Evolutionary conservation across 1,140 invertebrate genomes (phyloP).

Genomic region (Doryteuthis pealeii): DNA sequence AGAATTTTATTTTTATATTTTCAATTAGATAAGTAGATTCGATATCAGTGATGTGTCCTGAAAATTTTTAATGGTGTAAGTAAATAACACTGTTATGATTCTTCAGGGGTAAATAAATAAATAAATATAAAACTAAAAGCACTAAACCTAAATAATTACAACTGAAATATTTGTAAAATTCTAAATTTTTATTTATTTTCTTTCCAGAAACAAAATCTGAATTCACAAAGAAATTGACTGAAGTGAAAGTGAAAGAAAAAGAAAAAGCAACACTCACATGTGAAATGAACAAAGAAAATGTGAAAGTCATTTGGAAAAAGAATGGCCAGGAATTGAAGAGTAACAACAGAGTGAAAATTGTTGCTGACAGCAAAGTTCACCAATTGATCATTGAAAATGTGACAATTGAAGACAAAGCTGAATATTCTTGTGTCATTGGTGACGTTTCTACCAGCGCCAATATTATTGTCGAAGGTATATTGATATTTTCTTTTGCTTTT

Average conservation of each 20-base stretch:
- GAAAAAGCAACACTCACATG: slow-evolving; percentile 50
- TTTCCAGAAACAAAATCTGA: neutral
- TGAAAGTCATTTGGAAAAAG: slow-evolving; percentile 52
- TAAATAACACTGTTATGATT: too few species aligned
- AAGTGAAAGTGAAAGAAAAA: slow-evolving; percentile 41
- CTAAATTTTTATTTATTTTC: too few species aligned
- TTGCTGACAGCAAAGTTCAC: slow-evolving; percentile 35
- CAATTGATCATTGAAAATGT: slow-evolving; percentile 38
- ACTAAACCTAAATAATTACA: too few species aligned
- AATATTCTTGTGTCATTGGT: slow-evolving; percentile 47
- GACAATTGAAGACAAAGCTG: slow-evolving; percentile 35
- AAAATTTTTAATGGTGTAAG: too few species aligned
- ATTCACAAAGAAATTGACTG: slow-evolving; percentile 10
- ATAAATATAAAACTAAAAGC: too few species aligned
- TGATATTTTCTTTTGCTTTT: too few species aligned
- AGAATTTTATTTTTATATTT: too few species aligned
- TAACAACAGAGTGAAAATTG: slow-evolving; percentile 56
- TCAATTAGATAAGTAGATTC: too few species aligned
- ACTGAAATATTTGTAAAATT: too few species aligned
- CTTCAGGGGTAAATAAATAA: too few species aligned
- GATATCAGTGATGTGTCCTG: too few species aligned
- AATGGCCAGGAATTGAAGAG: slow-evolving; percentile 59
- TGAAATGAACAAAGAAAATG: slow-evolving; percentile 50
- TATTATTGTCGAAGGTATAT: slow-evolving; percentile 35
- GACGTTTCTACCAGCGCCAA: slow-evolving; percentile 34